Evolutionary conservation across 2,888 invertebrate species (phyloP).

Genomic region (Villa cingulata): DNA sequence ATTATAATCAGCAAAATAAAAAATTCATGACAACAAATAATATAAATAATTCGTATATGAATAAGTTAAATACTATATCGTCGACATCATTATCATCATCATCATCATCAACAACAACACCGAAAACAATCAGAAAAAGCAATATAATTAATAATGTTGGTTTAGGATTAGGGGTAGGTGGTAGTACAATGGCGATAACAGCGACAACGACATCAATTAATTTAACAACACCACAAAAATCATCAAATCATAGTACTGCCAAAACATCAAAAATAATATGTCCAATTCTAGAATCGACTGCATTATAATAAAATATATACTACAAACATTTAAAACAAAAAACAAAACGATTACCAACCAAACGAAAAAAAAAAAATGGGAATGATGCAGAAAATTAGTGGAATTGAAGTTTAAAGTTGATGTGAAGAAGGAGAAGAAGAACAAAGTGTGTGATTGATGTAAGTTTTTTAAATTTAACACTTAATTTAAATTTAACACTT

Average conservation of each 20-base stretch:
- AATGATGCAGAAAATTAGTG: no score
- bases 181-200: background rate
- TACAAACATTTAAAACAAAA: no score
- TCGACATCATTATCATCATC: background rate
- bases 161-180: no score
- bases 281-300: slow-evolving; percentile 10
- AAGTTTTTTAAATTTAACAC: no score
- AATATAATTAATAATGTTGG: background rate
- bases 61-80: slow-evolving; percentile 2
- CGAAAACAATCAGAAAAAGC: background rate
- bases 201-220: background rate
- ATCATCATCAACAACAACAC: background rate
- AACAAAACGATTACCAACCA: no score
- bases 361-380: no score
- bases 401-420: no score
- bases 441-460: no score
- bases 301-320: slow-evolving; percentile 7
- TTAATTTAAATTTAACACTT: no score
- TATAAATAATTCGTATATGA: background rate
- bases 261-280: slow-evolving; percentile 1
- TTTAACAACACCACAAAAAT: background rate
- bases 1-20: no score
- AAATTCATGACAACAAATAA: background rate
- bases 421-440: no score
- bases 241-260: background rate